A percentile compares a stretch with the other conserved stretches of the same genome.
phyloP scores from a whole-genome alignment of 2,113 vertebrate species.

The Microtus pennsylvanicus region DNA sequence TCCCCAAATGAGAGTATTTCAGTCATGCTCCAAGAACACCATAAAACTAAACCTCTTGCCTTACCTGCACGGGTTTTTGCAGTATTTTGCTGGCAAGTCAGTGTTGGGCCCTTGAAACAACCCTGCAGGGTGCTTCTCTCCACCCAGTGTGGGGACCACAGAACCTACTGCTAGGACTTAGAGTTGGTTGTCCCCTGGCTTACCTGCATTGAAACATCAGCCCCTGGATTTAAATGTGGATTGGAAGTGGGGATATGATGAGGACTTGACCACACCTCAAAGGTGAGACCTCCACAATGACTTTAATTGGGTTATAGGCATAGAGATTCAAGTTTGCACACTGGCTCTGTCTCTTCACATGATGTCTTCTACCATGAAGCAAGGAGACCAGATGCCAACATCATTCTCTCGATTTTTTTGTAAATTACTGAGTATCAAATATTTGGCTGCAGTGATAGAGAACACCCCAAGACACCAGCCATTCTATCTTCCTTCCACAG shows the following conservation, averaged over 20 bases:
- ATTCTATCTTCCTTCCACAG: neutral
- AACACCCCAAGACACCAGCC: neutral
- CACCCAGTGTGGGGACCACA: fast-evolving
- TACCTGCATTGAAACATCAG: neutral
- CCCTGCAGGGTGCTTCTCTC: neutral
- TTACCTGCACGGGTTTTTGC: neutral
- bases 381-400: neutral
- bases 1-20: neutral
- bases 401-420: neutral
- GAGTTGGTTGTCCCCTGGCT: neutral
- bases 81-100: neutral
- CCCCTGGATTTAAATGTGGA: neutral
- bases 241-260: neutral
- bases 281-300: no score
- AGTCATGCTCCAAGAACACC: neutral
- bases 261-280: neutral
- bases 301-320: neutral
- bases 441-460: neutral
- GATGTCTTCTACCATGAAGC: neutral
- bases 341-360: neutral
- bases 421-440: neutral
- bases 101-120: neutral
- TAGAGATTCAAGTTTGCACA: neutral
- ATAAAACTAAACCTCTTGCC: neutral
- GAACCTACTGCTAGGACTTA: neutral